Evolutionary conservation across 2,113 vertebrate species (phyloP).

Genomic region (Tinamus guttatus): DNA sequence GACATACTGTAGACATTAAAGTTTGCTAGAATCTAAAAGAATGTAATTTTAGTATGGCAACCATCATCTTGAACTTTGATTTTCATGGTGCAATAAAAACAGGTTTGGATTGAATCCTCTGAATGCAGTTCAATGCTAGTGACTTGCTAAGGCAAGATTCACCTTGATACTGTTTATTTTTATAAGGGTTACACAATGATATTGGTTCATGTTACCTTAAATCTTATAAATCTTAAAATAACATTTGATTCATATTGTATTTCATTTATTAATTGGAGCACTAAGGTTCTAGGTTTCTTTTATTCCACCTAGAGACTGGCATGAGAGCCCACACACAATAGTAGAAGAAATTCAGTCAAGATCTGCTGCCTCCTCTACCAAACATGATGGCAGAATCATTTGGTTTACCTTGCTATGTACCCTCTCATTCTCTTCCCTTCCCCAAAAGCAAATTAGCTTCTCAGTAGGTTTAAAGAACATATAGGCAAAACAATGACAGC

Average conservation of each 20-base stretch:
- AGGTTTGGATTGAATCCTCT: too few relatives aligned
- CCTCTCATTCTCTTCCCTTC: not conserved
- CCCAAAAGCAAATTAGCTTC: not conserved
- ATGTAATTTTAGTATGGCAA: too few relatives aligned
- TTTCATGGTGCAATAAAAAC: too few relatives aligned
- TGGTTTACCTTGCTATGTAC: not conserved
- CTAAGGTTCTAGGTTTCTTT: not conserved
- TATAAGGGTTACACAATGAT: not conserved
- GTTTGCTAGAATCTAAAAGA: too few relatives aligned
- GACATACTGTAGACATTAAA: too few relatives aligned
- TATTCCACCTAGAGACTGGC: rapidly evolving
- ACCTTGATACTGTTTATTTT: not conserved
- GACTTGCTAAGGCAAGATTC: not conserved
- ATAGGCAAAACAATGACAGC: not conserved
- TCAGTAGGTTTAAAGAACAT: not conserved
- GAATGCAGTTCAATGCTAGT: too few relatives aligned
- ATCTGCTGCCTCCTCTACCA: not conserved
- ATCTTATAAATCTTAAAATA: not conserved
- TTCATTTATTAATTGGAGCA: not conserved
- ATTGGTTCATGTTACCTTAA: not conserved
- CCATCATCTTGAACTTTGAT: too few relatives aligned
- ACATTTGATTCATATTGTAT: not conserved
- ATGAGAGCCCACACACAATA: not conserved
- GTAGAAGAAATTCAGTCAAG: not conserved
- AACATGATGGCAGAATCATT: not conserved